A percentile compares a stretch with the other conserved stretches of the same genome.
phyloP scores from a whole-genome alignment of 2,888 invertebrate genomes.

The Andrena haemorrhoa region DNA sequence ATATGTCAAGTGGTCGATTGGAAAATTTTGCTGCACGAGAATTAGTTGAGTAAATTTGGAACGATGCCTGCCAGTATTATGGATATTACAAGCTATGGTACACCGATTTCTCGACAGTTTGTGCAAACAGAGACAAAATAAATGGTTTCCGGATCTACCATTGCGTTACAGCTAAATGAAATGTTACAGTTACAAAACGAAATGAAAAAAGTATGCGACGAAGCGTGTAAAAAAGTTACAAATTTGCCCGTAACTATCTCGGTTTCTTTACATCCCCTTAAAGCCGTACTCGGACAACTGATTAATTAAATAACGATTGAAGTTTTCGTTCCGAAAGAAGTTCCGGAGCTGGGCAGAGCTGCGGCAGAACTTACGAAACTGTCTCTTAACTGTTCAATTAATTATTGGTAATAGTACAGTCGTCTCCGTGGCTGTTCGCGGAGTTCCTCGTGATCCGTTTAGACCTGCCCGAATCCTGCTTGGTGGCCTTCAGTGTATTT shows the following conservation, averaged over 20 bases:
- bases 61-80: neutral
- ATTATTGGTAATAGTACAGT: slow-evolving; percentile 69
- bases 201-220: neutral
- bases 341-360: slow-evolving; percentile 17
- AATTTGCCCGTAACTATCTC: neutral
- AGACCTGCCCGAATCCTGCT: slow-evolving; percentile 5
- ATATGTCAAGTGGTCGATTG: slow-evolving; percentile 1
- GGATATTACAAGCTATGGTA: neutral
- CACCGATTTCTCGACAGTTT: neutral
- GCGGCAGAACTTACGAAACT: slow-evolving; percentile 31
- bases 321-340: neutral
- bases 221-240: neutral
- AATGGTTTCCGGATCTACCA: neutral
- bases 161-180: neutral
- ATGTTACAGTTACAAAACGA: neutral
- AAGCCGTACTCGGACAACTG: slow-evolving; percentile 8
- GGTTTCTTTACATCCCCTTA: neutral
- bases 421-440: slow-evolving; percentile 56
- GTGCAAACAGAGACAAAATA: neutral
- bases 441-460: neutral
- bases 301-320: slow-evolving; percentile 1
- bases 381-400: slow-evolving; percentile 47
- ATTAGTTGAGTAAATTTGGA: neutral
- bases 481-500: neutral
- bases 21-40: slow-evolving; percentile 6